These are phyloP conservation scores for Dermatemys mawii DNA, from an alignment of 2,113 vertebrate species.

Conservation along the genomic window DNA sequence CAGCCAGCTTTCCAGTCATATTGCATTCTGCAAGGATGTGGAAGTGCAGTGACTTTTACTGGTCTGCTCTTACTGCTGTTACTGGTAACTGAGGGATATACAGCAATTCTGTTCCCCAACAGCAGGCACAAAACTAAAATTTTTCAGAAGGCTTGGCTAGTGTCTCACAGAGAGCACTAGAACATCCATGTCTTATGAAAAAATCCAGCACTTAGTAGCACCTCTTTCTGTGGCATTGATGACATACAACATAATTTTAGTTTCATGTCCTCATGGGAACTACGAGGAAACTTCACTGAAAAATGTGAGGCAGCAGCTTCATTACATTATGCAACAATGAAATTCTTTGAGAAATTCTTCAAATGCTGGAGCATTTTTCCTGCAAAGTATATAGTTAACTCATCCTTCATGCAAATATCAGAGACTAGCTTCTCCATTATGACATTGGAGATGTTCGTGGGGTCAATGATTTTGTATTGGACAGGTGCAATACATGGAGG, in stretches of 20 bases:
- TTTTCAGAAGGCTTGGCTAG: not conserved
- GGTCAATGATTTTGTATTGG: not conserved
- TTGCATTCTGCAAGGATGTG: not conserved
- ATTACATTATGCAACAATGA: not conserved
- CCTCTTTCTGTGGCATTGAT: not conserved
- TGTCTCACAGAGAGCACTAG: not conserved
- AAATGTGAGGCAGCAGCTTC: not conserved
- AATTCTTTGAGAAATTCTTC: not conserved
- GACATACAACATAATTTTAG: not conserved
- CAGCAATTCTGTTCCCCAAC: not conserved
- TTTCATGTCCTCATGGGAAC: not conserved
- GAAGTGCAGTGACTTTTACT: not conserved
- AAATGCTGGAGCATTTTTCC: too few relatives aligned
- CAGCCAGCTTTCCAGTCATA: not conserved
- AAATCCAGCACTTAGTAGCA: not conserved
- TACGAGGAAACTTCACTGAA: not conserved
- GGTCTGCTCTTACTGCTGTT: too few relatives aligned
- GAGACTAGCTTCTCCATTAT: not conserved
- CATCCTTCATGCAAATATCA: too few relatives aligned
- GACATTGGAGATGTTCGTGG: not conserved
- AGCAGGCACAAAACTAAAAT: not conserved
- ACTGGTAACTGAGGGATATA: not conserved
- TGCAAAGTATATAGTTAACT: too few relatives aligned
- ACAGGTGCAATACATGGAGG: not conserved
- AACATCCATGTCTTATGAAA: not conserved